Evolutionary conservation across 2,888 invertebrate genomes (phyloP).

Genomic region (Drosophila eohydei): DNA sequence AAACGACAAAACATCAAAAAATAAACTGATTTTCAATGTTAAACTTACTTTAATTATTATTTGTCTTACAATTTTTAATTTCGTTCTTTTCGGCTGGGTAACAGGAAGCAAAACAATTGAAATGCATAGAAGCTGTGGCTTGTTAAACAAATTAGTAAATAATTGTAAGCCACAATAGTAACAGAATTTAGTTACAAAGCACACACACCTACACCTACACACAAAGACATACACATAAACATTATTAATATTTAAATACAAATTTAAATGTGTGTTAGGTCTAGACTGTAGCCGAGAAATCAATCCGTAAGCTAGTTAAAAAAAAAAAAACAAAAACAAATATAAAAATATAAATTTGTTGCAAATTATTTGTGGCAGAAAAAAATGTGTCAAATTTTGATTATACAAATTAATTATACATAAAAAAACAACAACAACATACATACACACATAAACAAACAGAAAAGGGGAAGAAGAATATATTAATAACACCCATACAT

Average conservation of each 20-base stretch:
- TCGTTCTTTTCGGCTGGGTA: conserved; percentile 70
- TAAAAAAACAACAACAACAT: conserved; percentile 35
- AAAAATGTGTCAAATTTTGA: conserved; percentile 72
- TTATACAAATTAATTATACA: conserved; percentile 63
- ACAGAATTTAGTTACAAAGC: conserved; percentile 33
- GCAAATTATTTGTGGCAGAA: conserved; percentile 23
- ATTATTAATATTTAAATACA: conserved; percentile 30
- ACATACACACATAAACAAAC: conserved; percentile 3
- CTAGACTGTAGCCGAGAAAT: conserved; percentile 38
- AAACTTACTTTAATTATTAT: conserved; percentile 67
- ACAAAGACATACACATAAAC: conserved; percentile 20
- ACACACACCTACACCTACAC: conserved; percentile 7
- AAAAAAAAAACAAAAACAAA: not conserved
- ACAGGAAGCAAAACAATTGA: conserved; percentile 50
- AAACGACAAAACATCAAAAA: conserved; percentile 57
- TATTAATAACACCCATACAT: conserved; percentile 51
- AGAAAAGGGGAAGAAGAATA: not conserved
- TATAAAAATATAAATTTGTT: conserved; percentile 30
- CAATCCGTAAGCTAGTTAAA: conserved; percentile 41
- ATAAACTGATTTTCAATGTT: conserved; percentile 79
- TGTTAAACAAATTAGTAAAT: conserved; percentile 42
- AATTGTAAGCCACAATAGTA: conserved; percentile 48
- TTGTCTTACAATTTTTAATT: conserved; percentile 33
- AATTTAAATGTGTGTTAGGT: conserved; percentile 43
- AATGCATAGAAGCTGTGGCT: conserved; percentile 43